These are phyloP conservation scores for Gallinago media DNA, from an alignment of 2,113 vertebrate genomes.

Conservation along the genomic window DNA sequence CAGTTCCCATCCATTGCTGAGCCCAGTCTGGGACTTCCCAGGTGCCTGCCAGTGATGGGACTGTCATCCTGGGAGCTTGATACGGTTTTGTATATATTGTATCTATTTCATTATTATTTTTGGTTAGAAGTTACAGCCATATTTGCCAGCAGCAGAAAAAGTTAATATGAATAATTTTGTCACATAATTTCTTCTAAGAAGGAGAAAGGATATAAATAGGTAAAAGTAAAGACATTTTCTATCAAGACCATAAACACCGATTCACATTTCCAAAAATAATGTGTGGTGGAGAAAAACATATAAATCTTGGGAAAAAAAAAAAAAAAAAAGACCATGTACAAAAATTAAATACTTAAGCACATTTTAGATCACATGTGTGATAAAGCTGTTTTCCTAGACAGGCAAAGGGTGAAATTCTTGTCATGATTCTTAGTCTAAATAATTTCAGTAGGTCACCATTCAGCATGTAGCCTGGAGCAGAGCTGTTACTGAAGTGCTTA, in stretches of 20 bases:
- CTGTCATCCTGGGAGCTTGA: no score
- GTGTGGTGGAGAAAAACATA: neutral
- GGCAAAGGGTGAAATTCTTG: constrained; percentile 73
- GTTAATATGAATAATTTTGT: neutral
- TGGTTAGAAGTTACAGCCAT: neutral
- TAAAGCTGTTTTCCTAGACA: constrained; percentile 70
- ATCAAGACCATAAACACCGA: neutral
- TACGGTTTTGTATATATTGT: no score
- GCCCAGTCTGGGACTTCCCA: no score
- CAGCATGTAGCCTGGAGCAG: neutral
- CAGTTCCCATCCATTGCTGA: no score
- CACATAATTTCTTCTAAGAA: neutral
- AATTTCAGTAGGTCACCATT: constrained; percentile 64
- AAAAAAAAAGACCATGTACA: constrained; percentile 4
- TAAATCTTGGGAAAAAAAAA: neutral
- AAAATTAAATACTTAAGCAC: constrained; percentile 39
- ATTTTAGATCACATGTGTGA: constrained; percentile 54
- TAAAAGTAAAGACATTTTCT: neutral
- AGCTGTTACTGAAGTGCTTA: neutral
- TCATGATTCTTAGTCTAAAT: constrained; percentile 63
- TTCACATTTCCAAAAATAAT: neutral
- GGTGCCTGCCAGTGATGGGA: no score
- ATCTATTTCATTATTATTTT: neutral
- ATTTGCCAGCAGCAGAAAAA: neutral
- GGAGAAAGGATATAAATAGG: neutral